Evolutionary conservation across 2,113 vertebrate genomes (phyloP).

Genomic region (Micromys minutus): DNA sequence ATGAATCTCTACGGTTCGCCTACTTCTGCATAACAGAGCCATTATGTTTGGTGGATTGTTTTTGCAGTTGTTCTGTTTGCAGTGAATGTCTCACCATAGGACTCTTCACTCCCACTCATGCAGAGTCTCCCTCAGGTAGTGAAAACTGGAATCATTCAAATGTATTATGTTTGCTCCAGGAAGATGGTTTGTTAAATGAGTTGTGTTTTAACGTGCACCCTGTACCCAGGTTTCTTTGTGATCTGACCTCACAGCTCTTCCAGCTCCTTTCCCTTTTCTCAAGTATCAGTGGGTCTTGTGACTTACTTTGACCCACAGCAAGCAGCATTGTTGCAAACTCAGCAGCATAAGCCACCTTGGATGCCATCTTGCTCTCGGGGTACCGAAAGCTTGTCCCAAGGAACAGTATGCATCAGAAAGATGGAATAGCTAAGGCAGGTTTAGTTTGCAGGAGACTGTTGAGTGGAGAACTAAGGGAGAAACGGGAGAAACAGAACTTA

Average conservation of each 20-base stretch:
- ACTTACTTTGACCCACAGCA: neutral
- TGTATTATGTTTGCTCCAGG: neutral
- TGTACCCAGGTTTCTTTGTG: neutral
- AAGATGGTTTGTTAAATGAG: neutral
- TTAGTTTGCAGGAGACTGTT: neutral
- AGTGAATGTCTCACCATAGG: neutral
- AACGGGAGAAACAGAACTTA: neutral
- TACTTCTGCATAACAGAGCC: neutral
- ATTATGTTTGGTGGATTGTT: neutral
- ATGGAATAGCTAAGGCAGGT: neutral
- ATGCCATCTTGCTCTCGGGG: neutral
- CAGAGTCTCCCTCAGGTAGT: neutral
- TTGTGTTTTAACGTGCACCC: neutral
- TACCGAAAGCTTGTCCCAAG: neutral
- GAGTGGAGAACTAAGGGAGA: neutral
- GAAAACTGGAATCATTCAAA: neutral
- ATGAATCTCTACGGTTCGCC: neutral
- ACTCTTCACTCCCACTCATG: neutral
- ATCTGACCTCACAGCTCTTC: neutral
- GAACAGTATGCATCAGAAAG: too few relatives aligned
- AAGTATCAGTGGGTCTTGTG: neutral
- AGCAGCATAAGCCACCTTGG: neutral
- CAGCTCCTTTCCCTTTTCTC: neutral
- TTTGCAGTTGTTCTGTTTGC: neutral
- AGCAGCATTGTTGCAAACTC: rapidly evolving